These are phyloP conservation scores for Diplodus puntazzo DNA, from an alignment of 2,797 vertebrate genomes.

Conservation along the genomic window DNA sequence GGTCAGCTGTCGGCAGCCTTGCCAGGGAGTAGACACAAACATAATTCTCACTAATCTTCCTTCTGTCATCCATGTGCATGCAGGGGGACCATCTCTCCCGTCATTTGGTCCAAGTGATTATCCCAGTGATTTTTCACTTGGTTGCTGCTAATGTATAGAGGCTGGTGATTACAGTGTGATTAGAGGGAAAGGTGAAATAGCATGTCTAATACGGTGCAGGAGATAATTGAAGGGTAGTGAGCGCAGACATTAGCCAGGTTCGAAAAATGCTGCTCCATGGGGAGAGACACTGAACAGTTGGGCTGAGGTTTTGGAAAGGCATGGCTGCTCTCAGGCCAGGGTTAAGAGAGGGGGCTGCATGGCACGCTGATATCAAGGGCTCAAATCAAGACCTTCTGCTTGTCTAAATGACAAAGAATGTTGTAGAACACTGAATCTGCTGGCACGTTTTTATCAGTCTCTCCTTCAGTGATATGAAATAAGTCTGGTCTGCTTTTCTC, in stretches of 20 bases:
- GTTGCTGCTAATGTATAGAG: slow-evolving; percentile 85
- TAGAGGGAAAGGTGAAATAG: slow-evolving; percentile 84
- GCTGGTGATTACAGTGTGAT: slow-evolving; percentile 81
- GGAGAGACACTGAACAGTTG: slow-evolving; percentile 53
- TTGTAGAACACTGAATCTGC: slow-evolving; percentile 32
- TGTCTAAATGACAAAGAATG: slow-evolving; percentile 55
- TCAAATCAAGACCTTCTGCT: slow-evolving; percentile 57
- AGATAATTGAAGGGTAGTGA: slow-evolving; percentile 82
- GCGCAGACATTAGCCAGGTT: slow-evolving; percentile 74
- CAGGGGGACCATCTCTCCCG: slow-evolving; percentile 75
- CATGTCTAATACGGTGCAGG: slow-evolving; percentile 80
- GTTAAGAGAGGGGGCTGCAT: slow-evolving; percentile 23
- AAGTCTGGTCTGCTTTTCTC: slow-evolving; percentile 37
- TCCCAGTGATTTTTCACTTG: slow-evolving; percentile 83
- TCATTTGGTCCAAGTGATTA: slow-evolving; percentile 85
- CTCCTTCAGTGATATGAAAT: slow-evolving; percentile 30
- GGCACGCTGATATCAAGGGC: slow-evolving; percentile 35
- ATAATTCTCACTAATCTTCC: slow-evolving; percentile 86
- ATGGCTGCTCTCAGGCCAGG: slow-evolving; percentile 51
- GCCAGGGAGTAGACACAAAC: slow-evolving; percentile 81
- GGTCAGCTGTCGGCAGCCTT: slow-evolving; percentile 80
- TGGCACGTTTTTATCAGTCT: slow-evolving; percentile 50
- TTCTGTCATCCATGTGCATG: slow-evolving; percentile 82
- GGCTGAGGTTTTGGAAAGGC: slow-evolving; percentile 60
- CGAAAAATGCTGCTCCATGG: slow-evolving; percentile 64